A percentile compares a stretch with the other conserved stretches of the same genome.
phyloP scores from a whole-genome alignment of 2,797 vertebrate genomes.

The Crypturellus tataupa region DNA sequence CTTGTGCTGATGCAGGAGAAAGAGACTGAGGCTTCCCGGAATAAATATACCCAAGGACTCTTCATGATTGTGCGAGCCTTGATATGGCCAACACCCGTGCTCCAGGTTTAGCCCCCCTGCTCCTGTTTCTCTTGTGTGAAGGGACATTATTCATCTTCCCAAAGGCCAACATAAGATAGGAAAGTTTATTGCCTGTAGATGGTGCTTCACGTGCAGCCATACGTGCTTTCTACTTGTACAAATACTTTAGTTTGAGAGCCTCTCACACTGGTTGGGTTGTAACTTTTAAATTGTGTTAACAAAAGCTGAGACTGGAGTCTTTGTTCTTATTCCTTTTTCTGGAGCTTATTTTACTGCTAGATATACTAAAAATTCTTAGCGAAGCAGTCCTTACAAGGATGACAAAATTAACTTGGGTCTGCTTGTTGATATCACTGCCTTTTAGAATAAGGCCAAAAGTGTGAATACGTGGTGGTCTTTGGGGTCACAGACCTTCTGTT shows the following conservation, averaged over 20 bases:
- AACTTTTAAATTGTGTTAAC: neutral
- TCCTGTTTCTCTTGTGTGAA: neutral
- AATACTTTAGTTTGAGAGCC: neutral
- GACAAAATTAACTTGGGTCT: neutral
- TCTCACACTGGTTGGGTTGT: neutral
- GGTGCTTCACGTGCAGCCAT: slow-evolving; percentile 12
- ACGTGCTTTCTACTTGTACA: neutral
- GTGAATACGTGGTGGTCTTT: neutral
- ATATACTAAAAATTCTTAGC: neutral
- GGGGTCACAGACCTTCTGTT: neutral
- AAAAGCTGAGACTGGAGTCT: neutral
- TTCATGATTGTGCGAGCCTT: neutral
- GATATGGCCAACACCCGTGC: neutral
- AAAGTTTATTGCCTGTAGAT: slow-evolving; percentile 33
- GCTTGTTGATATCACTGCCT: neutral
- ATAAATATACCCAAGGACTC: neutral
- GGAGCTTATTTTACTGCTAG: neutral
- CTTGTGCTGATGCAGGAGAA: neutral
- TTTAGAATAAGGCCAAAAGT: slow-evolving; percentile 3
- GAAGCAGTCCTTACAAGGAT: neutral
- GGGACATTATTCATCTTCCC: neutral
- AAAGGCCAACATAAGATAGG: slow-evolving; percentile 10
- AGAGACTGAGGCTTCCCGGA: neutral
- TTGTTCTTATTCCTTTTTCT: neutral
- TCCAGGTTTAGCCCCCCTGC: slow-evolving; percentile 24